Evolutionary conservation across 2,113 vertebrate genomes (phyloP).

Genomic region (Ptychochromis oligacanthus): DNA sequence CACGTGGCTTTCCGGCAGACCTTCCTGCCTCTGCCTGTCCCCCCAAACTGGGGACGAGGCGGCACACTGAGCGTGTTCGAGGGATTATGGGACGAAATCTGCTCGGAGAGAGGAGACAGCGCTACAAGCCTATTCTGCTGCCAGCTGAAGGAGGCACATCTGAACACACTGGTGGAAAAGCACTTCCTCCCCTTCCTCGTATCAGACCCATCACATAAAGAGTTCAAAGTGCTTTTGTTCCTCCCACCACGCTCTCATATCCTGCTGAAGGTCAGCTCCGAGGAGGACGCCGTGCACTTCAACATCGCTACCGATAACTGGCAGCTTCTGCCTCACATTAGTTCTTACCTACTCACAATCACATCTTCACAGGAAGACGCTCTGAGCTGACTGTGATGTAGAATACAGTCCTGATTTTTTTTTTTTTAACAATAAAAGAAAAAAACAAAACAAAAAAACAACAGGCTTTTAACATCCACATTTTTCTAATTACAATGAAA

Average conservation of each 20-base stretch:
- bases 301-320: slow-evolving; percentile 84
- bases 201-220: slow-evolving; percentile 35
- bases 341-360: slow-evolving; percentile 76
- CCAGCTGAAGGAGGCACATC: slow-evolving; percentile 55
- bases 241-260: slow-evolving; percentile 83
- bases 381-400: neutral
- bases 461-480: slow-evolving; percentile 34
- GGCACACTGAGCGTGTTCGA: slow-evolving; percentile 74
- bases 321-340: slow-evolving; percentile 81
- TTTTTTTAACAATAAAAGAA: slow-evolving; percentile 12
- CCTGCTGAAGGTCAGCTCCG: slow-evolving; percentile 74
- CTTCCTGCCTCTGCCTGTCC: slow-evolving; percentile 79
- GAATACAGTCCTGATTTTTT: neutral
- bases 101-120: slow-evolving; percentile 16
- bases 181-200: slow-evolving; percentile 81
- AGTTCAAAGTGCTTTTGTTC: slow-evolving; percentile 78
- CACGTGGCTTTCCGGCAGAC: slow-evolving; percentile 79
- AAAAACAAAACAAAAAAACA: too few relatives aligned
- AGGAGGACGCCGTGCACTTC: slow-evolving; percentile 74
- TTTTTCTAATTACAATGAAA: neutral
- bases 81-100: slow-evolving; percentile 78
- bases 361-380: slow-evolving; percentile 25
- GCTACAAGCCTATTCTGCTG: slow-evolving; percentile 84
- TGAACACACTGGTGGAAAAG: slow-evolving; percentile 69
- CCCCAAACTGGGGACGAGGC: slow-evolving; percentile 22